A percentile compares a stretch with the other conserved stretches of the same genome.
Conservation (phyloP, 2,113 vertebrate species). For the Gopherus flavomarginatus region DNA sequence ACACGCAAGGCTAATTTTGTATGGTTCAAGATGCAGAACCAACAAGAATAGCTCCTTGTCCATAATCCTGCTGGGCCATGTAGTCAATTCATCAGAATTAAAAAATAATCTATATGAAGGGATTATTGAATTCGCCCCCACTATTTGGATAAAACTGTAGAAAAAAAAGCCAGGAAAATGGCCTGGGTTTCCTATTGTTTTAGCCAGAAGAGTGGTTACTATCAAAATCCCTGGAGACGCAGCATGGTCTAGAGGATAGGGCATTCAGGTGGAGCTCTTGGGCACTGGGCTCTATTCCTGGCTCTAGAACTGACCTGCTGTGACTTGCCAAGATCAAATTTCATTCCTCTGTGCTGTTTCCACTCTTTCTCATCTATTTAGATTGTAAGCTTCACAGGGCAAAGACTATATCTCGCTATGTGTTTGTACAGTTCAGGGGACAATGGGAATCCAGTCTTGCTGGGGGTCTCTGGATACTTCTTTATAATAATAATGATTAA, state of each 20-base stretch:
- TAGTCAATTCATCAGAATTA: not conserved
- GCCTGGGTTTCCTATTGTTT: not conserved
- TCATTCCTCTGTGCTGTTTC: not conserved
- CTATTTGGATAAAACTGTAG: slow-evolving; percentile 39
- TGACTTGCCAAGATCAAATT: not conserved
- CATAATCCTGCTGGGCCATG: not conserved
- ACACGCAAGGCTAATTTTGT: not conserved
- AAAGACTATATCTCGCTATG: not conserved
- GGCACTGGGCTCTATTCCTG: not conserved
- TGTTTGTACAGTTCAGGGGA: not conserved
- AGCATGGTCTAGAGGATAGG: not conserved
- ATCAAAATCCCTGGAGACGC: not conserved
- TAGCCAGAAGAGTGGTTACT: not conserved
- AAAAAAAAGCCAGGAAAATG: slow-evolving; percentile 57
- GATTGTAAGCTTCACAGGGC: not conserved
- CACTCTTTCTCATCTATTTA: not conserved
- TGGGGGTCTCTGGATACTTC: not conserved
- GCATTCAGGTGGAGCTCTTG: not conserved
- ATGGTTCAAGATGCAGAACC: not conserved
- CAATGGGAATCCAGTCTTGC: not conserved
- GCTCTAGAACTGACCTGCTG: not conserved
- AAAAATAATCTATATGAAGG: slow-evolving; percentile 29
- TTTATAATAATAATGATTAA: not conserved
- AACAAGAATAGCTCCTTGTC: not conserved
- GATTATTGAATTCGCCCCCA: not conserved